Evolutionary conservation across 2,113 vertebrate species (phyloP), one percentile per base, ranked within the genome.

Genomic region (Scophthalmus maximus): DNA sequence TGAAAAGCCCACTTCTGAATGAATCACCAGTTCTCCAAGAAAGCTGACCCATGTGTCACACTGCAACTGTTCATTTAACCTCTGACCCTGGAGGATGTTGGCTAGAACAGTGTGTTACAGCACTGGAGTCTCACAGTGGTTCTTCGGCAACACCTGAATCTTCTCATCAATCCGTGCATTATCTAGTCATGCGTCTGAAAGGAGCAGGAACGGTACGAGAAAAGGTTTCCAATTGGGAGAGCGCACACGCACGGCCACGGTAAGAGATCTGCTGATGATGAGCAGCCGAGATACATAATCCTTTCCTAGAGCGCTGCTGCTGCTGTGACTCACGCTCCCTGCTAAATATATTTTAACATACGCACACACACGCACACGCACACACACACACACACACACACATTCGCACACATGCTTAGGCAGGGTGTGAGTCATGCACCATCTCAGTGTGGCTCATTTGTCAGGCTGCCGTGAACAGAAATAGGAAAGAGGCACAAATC

Each of bases 291-390:
- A 62, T 88, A 87, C 78, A 85, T 86, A 87, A 90, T 87, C 81
- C 84, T 67, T 74, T 80, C 76, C 75, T 60, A 50, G 63, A 89
- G 69, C 80, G 84, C 76, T 70, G 64, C 18, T 87, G 83, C 78
- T 83, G 79, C 82, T 88, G 50, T 89, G 91, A 91, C 76, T 92
- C 91, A 90, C 51, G 27, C 84, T 56, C 79, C 64, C 56, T 85
- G 83, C 88, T 91, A 91, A 91, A 88, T 89, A 90, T 91, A 89
- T 76, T 89, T 87, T 72, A 85, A 89, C 84, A 76, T 84, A 79
- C 68, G 83, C 86, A 56, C 55, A 38, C 29, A 20, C 27, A 56
- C 49, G 6, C 23, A 17, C 25, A 69, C 61, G n/a, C 79, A 89
- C 84, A 76, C 86, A 79, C 68, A 85, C 86, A 56, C 55, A 38